Conservation (phyloP, 2,888 invertebrate genomes). For the Arge pagana region DNA sequence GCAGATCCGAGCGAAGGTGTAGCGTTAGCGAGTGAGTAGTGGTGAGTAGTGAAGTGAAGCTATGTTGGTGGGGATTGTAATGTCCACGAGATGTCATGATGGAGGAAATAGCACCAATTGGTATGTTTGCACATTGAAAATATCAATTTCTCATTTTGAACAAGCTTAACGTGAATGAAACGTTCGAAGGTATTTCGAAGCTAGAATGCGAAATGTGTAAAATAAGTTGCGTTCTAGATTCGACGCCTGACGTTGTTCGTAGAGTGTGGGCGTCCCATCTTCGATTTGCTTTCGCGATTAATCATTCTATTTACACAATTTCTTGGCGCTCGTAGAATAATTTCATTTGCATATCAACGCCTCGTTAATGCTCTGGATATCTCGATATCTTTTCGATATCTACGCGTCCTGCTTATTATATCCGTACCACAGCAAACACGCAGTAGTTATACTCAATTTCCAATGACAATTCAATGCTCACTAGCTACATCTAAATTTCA, state of each 20-base stretch:
- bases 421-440: constrained; percentile 1
- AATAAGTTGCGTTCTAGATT: not conserved
- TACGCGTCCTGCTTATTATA: not conserved
- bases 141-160: not conserved
- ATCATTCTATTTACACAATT: constrained; percentile 35
- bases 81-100: constrained; percentile 48
- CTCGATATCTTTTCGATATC: not conserved
- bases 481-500: not conserved
- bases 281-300: constrained; percentile 34
- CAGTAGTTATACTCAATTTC: not conserved
- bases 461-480: too few species aligned
- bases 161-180: constrained; percentile 9
- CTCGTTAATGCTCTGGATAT: not conserved
- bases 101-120: constrained; percentile 49
- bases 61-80: too few species aligned
- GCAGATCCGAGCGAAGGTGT: too few species aligned
- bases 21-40: constrained; percentile 3
- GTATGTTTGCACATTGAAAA: constrained; percentile 38
- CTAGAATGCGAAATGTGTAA: not conserved
- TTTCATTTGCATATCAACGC: constrained; percentile 14
- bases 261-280: constrained; percentile 52
- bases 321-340: constrained; percentile 2
- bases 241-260: constrained; percentile 20
- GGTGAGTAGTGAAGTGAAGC: constrained; percentile 13
- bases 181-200: not conserved